Evolutionary conservation across 1,140 invertebrate genomes (phyloP), one percentile per base, ranked within the genome.

Genomic region (Subanguina moxae): DNA sequence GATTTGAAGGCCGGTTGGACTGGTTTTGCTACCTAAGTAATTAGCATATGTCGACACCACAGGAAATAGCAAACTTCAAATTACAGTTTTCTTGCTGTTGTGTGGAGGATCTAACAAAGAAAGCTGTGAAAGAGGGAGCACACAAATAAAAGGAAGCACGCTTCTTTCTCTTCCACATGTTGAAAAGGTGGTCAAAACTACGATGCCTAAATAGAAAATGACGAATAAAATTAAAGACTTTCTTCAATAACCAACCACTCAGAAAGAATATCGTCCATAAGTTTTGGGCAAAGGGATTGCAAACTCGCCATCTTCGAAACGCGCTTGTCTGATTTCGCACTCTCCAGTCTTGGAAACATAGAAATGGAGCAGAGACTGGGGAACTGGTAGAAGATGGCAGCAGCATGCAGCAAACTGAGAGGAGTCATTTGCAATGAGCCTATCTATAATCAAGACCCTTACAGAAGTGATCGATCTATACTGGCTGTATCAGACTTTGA

Each of bases 131-230:
- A 7, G 28, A 30, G 3, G n/a, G 38, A 61, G 58, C 19, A 30
- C 58, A 61, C 27, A 61, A 32, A n/a, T 61, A 61, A 30, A 61
- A 61, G 8, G 27, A 25, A 28, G n/a, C 19, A 43, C 58, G 58
- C 27, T 30, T n/a, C n/a, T 43, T 43, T 32, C 13, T 43, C 38
- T 32, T 32, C 58, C 58, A 61, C n/a, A 43, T 21, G 3, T 30
- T 43, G 27, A 21, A 43, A 21, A 61, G 38, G 28, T 30, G 58
- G 28, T 61, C 58, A 30, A 61, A 61, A 61, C 28, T 32, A 21
- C 28, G 28, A 5, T n/a, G 1, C 58, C 58, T 61, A 7, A 43
- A 61, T 5, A 30, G 28, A 5, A 32, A 25, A 21, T 61, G n/a
- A 30, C 11, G 15, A 58, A 25, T 30, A 19, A 61, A 7, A 3